Conservation (phyloP, 2,113 vertebrate species). For the Seriola quinqueradiata region DNA sequence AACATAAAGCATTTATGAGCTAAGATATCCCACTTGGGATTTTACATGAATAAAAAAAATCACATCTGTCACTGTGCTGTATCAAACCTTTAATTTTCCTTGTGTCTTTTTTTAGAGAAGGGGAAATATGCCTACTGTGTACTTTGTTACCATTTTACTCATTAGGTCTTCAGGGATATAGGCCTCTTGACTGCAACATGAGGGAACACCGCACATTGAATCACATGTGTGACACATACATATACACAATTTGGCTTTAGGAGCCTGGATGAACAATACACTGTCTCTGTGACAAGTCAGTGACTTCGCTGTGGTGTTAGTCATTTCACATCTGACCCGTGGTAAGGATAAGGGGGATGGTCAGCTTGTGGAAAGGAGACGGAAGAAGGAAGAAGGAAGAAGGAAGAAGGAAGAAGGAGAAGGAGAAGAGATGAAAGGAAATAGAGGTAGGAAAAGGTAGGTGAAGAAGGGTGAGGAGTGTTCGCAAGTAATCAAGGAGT, state of each 20-base stretch:
- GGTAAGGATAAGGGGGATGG: constrained; percentile 2
- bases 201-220: neutral
- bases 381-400: neutral
- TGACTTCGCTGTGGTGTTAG: constrained; percentile 9
- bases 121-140: neutral
- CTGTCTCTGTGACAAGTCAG: constrained; percentile 25
- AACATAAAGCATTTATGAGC: neutral
- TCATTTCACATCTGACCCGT: constrained; percentile 40
- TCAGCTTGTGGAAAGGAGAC: neutral
- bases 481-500: neutral
- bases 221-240: constrained; percentile 16
- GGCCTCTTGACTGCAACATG: neutral
- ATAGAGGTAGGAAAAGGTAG: neutral
- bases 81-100: neutral
- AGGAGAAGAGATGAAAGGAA: neutral
- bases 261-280: constrained; percentile 32
- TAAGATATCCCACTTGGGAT: neutral
- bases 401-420: neutral
- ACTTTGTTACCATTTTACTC: constrained; percentile 11
- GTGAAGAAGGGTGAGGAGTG: neutral
- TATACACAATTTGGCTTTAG: constrained; percentile 11
- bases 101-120: neutral
- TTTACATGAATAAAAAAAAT: constrained; percentile 5
- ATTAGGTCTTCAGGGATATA: neutral
- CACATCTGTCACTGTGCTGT: neutral